These are phyloP conservation scores for Dryobota labecula DNA, from an alignment of 2,888 invertebrate genomes.

Conservation along the genomic window DNA sequence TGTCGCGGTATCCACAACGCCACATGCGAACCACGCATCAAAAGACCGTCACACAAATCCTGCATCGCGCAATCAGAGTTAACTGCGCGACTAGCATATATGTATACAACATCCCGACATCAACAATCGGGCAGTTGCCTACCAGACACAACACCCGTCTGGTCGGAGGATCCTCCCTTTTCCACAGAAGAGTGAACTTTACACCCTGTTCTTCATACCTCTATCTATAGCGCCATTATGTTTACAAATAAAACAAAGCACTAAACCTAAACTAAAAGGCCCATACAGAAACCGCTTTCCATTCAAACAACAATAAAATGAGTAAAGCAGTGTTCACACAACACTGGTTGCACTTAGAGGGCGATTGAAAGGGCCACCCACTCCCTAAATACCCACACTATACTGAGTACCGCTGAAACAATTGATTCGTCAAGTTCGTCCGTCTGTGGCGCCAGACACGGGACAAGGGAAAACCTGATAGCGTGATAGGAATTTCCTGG, in stretches of 20 bases:
- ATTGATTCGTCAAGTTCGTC: conserved; percentile 81
- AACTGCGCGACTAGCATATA: too few relatives aligned
- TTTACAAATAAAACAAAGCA: background rate
- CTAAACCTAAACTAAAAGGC: background rate
- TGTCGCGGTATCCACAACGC: too few relatives aligned
- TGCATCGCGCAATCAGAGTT: too few relatives aligned
- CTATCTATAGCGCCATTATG: too few relatives aligned
- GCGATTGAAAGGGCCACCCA: conserved; percentile 60
- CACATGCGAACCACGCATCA: too few relatives aligned
- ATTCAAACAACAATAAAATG: conserved; percentile 36
- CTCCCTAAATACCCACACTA: conserved; percentile 61
- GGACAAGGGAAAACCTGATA: conserved; percentile 50
- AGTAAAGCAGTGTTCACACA: conserved; percentile 49
- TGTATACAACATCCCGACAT: too few relatives aligned
- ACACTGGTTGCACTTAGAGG: conserved; percentile 57
- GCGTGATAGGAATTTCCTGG: background rate
- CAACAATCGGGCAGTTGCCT: too few relatives aligned
- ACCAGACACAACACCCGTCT: too few relatives aligned
- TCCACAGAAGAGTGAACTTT: too few relatives aligned
- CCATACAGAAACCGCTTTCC: conserved; percentile 9
- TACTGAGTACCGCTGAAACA: conserved; percentile 72
- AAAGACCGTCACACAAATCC: too few relatives aligned
- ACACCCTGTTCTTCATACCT: too few relatives aligned
- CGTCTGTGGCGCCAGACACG: conserved; percentile 59
- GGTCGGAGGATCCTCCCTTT: too few relatives aligned